These are phyloP conservation scores for Drosophila insularis DNA, from an alignment of 1,140 invertebrate species.

Conservation along the genomic window DNA sequence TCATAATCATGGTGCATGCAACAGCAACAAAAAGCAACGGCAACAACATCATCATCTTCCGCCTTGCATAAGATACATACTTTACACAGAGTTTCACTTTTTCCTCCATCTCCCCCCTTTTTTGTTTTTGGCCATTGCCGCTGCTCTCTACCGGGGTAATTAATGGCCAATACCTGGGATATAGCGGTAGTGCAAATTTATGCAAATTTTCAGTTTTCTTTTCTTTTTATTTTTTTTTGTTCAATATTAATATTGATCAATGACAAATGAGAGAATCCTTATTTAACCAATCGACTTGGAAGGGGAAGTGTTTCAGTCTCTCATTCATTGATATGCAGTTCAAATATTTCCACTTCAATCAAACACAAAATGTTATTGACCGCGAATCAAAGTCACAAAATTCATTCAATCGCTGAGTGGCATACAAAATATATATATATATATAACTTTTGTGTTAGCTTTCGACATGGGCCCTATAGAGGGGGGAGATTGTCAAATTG, in stretches of 20 bases:
- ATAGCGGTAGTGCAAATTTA: slow-evolving; percentile 66
- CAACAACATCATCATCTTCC: slow-evolving; percentile 51
- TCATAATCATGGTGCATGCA: slow-evolving; percentile 72
- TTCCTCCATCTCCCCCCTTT: slow-evolving; percentile 20
- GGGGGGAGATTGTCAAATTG: not conserved
- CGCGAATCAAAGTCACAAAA: slow-evolving; percentile 50
- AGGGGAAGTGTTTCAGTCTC: not conserved
- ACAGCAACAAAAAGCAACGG: not conserved
- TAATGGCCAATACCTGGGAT: slow-evolving; percentile 54
- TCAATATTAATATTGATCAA: slow-evolving; percentile 48
- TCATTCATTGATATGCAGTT: slow-evolving; percentile 68
- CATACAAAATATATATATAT: slow-evolving; percentile 60
- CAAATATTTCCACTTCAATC: slow-evolving; percentile 27
- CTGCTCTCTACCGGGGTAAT: slow-evolving; percentile 54
- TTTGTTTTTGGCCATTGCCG: slow-evolving; percentile 4
- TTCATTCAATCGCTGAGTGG: slow-evolving; percentile 22
- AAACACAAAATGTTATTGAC: slow-evolving; percentile 57
- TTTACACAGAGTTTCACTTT: slow-evolving; percentile 65
- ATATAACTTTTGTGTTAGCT: slow-evolving; percentile 20
- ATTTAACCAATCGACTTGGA: not conserved
- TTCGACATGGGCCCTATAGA: not conserved
- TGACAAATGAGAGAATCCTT: slow-evolving; percentile 28
- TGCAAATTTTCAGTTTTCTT: slow-evolving; percentile 55
- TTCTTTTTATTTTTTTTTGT: not conserved
- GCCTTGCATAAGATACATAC: slow-evolving; percentile 68